A percentile compares a stretch with the other conserved stretches of the same genome.
These are phyloP conservation scores for Agonopterix alstromeriana DNA, from an alignment of 2,888 invertebrate species.

Conservation along the genomic window DNA sequence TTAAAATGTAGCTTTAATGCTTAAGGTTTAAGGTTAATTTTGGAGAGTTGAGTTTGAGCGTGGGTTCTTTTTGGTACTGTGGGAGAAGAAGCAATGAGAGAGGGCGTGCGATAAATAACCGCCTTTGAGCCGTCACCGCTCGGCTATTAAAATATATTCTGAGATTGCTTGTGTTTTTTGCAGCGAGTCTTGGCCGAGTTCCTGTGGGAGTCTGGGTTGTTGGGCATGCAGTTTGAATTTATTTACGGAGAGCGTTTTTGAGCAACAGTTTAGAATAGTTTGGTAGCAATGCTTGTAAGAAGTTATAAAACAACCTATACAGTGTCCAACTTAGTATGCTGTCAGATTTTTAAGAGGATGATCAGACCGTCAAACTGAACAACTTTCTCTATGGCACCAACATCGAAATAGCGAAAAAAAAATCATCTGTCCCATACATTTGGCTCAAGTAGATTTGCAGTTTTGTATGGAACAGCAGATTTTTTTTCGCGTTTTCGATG, in stretches of 20 bases:
- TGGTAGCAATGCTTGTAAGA: no score
- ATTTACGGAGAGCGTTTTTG: not conserved
- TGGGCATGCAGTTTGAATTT: slow-evolving; percentile 32
- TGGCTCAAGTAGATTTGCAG: no score
- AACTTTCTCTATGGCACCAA: no score
- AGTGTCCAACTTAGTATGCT: no score
- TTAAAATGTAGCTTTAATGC: slow-evolving; percentile 42
- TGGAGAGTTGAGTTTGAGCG: slow-evolving; percentile 24
- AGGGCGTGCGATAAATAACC: slow-evolving; percentile 76
- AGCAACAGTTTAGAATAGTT: no score
- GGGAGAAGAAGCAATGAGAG: slow-evolving; percentile 69
- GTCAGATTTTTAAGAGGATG: no score
- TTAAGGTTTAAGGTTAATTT: slow-evolving; percentile 38
- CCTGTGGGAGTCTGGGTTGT: slow-evolving; percentile 26
- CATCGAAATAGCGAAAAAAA: no score
- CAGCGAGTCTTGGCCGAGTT: slow-evolving; percentile 38
- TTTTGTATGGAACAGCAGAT: no score
- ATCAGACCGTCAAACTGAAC: no score
- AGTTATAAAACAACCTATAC: no score
- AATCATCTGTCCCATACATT: no score
- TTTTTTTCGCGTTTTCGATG: no score
- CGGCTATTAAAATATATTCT: slow-evolving; percentile 71
- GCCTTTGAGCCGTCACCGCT: slow-evolving; percentile 74
- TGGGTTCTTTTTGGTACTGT: slow-evolving; percentile 57
- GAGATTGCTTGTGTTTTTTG: slow-evolving; percentile 68